phyloP scores from a whole-genome alignment of 2,113 vertebrate genomes.

The Argyrosomus japonicus region DNA sequence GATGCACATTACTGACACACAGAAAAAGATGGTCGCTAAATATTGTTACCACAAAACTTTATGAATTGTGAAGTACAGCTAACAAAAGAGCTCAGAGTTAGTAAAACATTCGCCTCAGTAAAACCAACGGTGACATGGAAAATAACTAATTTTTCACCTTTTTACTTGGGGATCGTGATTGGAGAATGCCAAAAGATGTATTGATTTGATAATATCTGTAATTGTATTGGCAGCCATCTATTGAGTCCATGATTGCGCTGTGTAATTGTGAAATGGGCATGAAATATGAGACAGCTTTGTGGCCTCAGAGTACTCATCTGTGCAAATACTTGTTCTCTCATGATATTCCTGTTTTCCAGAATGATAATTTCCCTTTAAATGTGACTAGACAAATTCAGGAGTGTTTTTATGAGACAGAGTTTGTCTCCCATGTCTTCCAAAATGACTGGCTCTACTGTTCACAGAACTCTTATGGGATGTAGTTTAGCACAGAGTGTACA shows the following conservation, averaged over 20 bases:
- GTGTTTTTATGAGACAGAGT: conserved; percentile 21
- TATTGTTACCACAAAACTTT: not conserved
- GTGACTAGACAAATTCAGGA: conserved; percentile 3
- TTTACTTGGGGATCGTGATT: conserved; percentile 4
- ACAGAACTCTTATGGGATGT: conserved; percentile 33
- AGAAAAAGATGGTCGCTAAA: not conserved
- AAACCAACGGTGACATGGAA: not conserved
- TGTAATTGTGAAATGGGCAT: not conserved
- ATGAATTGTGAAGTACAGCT: not conserved
- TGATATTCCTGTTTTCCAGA: conserved; percentile 16
- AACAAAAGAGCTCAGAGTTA: not conserved
- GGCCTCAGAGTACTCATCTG: not conserved
- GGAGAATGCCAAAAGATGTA: conserved; percentile 9
- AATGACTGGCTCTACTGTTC: conserved; percentile 19
- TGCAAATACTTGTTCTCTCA: conserved; percentile 18
- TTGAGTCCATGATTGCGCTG: not conserved
- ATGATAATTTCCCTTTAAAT: conserved; percentile 16
- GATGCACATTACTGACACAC: not conserved
- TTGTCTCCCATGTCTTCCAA: conserved; percentile 17
- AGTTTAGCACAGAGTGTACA: conserved; percentile 16
- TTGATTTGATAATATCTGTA: conserved; percentile 1
- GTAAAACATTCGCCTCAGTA: not conserved
- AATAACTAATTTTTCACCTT: not conserved
- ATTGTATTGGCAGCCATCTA: not conserved
- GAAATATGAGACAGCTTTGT: conserved; percentile 12